A percentile compares a stretch with the other conserved stretches of the same genome.
phyloP scores from a whole-genome alignment of 1,140 invertebrate genomes.

The Oryctes rhinoceros region DNA sequence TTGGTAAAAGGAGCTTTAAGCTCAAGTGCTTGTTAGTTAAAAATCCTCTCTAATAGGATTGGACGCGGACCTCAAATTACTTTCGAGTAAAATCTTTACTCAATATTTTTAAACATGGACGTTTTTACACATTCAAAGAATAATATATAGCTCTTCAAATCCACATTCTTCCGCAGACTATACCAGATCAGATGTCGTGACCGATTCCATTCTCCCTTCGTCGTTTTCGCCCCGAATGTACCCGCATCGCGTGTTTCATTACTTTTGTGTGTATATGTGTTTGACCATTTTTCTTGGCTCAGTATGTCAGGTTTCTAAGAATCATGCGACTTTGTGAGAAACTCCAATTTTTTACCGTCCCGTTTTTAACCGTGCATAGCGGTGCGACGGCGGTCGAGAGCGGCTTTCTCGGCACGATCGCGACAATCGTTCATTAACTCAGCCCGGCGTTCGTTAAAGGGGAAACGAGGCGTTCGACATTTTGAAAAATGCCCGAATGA shows the following conservation, averaged over 20 bases:
- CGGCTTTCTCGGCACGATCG: background rate
- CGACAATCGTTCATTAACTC: slow-evolving; percentile 9
- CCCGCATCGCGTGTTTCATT: slow-evolving; percentile 51
- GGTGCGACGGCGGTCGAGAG: background rate
- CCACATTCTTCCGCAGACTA: background rate
- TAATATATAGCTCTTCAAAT: too few species aligned
- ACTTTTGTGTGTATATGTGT: slow-evolving; percentile 48
- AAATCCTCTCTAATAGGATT: too few species aligned
- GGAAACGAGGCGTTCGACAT: background rate
- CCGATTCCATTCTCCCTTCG: slow-evolving; percentile 51
- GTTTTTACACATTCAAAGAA: too few species aligned
- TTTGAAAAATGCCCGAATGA: background rate
- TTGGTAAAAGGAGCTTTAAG: too few species aligned
- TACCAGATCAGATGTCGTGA: slow-evolving; percentile 51
- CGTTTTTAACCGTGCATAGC: slow-evolving; percentile 6
- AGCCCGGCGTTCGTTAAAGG: background rate
- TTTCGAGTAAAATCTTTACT: too few species aligned
- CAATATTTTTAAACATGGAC: too few species aligned
- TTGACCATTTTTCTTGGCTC: slow-evolving; percentile 57
- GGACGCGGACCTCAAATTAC: too few species aligned
- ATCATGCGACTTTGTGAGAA: slow-evolving; percentile 55
- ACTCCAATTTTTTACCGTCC: slow-evolving; percentile 51
- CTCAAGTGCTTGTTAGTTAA: too few species aligned
- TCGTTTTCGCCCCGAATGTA: slow-evolving; percentile 49
- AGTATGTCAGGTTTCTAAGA: slow-evolving; percentile 56